Evolutionary conservation across 2,888 invertebrate species (phyloP), one percentile per base, ranked within the genome.

Genomic region (Vanessa cardui): DNA sequence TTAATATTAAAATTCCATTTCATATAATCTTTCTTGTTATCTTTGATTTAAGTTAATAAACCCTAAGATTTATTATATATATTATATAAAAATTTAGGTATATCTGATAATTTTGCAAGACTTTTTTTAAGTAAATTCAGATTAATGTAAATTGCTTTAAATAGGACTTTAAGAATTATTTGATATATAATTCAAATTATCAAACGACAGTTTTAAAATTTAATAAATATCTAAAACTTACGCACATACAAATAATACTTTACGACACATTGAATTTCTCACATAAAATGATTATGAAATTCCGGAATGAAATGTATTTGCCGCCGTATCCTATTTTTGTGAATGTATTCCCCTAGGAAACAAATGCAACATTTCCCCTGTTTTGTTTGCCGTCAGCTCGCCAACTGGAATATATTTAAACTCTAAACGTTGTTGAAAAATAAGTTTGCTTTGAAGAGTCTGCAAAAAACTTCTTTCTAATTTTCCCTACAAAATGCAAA

Each of bases 331-430:
- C 46, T 54, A 66, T 54, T 60, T 66, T 61, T 60, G 46, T 54
- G 50, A 45, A 46, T 54, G 50, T 33, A 21, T 60, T 61, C 54
- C 60, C 46, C 60, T 61, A 54, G 60, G 60, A 65, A 54, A 47
- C 31, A 46, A 61, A 66, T 47, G 60, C 60, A 60, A 54, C 52
- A 60, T 61, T 54, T 66, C 39, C 60, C 52, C 54, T 56, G 60
- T 66, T 66, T 66, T 58, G 44, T 58, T 64, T 49, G 49, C 50
- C 16, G 52, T 45, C 31, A 7, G 52, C 45, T 59, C 47, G 31
- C 15, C 7, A 45, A 50, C 31, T 64, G 26, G 44, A 64, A 59
- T 64, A 58, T 49, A 49, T 39, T n/a, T 45, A 49, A 26, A 47
- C 33, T 56, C 9, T 7, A 39, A 64, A 49, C 6, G n/a, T n/a